Percentiles rank a stretch among this genome's conserved stretches.
Evolutionary conservation across 2,888 invertebrate genomes (phyloP).

Genomic region (Criorhina ranunculi): DNA sequence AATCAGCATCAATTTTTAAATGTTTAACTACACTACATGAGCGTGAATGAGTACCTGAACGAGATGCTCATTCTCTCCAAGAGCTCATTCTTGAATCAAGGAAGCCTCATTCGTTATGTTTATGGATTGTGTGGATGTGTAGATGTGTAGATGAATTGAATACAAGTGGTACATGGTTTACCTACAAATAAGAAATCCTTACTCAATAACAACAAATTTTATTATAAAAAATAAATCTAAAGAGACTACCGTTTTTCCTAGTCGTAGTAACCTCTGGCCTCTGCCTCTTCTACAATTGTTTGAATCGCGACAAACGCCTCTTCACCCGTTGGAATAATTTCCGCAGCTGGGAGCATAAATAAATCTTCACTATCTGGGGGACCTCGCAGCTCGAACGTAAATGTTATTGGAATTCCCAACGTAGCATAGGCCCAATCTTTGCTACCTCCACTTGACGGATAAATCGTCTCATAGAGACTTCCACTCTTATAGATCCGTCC

Average conservation of each 20-base stretch:
- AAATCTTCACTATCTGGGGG: constrained; percentile 83
- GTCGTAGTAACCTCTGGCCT: constrained; percentile 82
- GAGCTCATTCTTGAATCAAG: too few species aligned
- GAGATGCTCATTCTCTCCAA: too few species aligned
- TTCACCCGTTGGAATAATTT: constrained; percentile 82
- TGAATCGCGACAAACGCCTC: constrained; percentile 83
- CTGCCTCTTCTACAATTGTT: constrained; percentile 82
- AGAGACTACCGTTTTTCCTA: constrained; percentile 57
- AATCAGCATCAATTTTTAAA: too few species aligned
- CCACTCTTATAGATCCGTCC: constrained; percentile 83
- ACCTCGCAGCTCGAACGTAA: constrained; percentile 84
- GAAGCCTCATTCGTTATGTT: too few species aligned
- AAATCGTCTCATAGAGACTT: constrained; percentile 83
- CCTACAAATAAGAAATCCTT: constrained; percentile 1
- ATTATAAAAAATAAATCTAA: constrained; percentile 29
- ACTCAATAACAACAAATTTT: constrained; percentile 13
- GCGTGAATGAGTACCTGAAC: too few species aligned
- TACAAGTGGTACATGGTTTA: too few species aligned
- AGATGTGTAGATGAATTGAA: background rate
- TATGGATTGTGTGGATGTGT: too few species aligned
- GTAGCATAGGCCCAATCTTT: constrained; percentile 83
- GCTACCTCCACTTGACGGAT: constrained; percentile 84
- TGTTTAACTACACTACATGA: too few species aligned
- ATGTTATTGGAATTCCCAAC: constrained; percentile 82
- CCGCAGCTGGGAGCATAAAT: constrained; percentile 83